Base-by-base conservation (phyloP, 2,797 vertebrate genomes). In the Semaprochilodus insignis region DNA sequence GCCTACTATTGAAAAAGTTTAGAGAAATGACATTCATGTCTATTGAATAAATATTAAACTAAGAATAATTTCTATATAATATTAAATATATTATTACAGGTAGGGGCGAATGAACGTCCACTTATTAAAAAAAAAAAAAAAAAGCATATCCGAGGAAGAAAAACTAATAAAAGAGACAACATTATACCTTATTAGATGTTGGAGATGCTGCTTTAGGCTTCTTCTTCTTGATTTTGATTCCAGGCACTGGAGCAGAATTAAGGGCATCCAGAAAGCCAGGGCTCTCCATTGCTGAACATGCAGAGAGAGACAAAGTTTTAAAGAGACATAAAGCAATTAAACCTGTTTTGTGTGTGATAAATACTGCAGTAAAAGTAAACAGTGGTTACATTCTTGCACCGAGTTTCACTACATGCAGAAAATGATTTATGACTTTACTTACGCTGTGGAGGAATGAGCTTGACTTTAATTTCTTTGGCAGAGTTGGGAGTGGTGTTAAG, bases 151-250 rank as follows among this genome's bases (percentile, higher is more conserved):
- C 27, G n/a, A n/a, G n/a, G n/a, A n/a, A n/a, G n/a, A n/a, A n/a
- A n/a, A n/a, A n/a, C 48, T 65, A 25, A 51, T 60, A 25, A 16
- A 23, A 16, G 25, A 34, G 44, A 31, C 10, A 48, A 62, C 2
- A 59, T 16, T 14, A 8, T 90, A 99, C 97, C 96, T 99, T 99
- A 87, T 96, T 93, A 0, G 96, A 95, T 0, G 97, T 99, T 0
- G 97, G 98, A 0, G 97, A 99, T 15, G 93, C 90, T 0, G 93
- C 97, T 77, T 98, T 99, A 71, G 84, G 13, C 85, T 99, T 99
- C 91, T 99, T 99, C 92, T 99, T 99, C 87, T 99, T 99, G 88
- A 99, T 98, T 89, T 99, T 99, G 89, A 98, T 96, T 36, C 97
- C 97, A 0, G 97, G 96, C 52, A 98, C 94, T 0, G 98, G 98